These are phyloP conservation scores for Platynereis dumerilii DNA, from an alignment of 2,888 invertebrate species.

Conservation along the genomic window DNA sequence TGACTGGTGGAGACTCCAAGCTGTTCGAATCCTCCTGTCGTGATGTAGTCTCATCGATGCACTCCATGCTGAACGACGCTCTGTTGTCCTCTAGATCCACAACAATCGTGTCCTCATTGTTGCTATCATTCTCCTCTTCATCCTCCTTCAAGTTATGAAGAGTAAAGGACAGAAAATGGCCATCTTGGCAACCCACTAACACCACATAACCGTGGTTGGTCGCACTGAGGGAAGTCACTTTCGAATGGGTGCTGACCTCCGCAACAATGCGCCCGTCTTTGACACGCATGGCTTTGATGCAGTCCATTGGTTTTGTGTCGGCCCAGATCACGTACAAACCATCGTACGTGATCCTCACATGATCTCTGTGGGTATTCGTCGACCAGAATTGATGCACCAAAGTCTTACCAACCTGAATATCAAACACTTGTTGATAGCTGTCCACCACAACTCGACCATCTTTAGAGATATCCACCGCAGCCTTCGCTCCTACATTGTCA, in stretches of 20 bases:
- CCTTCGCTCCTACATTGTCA: slow-evolving; percentile 11
- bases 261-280: slow-evolving; percentile 13
- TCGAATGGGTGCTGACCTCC: slow-evolving; percentile 36
- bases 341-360: slow-evolving; percentile 34
- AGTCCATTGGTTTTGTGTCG: slow-evolving; percentile 25
- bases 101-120: too few relatives aligned
- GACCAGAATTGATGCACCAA: slow-evolving; percentile 1
- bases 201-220: slow-evolving; percentile 35
- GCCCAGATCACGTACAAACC: slow-evolving; percentile 37
- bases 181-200: slow-evolving; percentile 37
- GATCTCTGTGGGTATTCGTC: background rate
- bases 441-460: slow-evolving; percentile 37
- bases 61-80: too few relatives aligned
- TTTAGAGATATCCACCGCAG: slow-evolving; percentile 35
- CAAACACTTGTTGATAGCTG: slow-evolving; percentile 35
- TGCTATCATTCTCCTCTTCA: slow-evolving; percentile 1
- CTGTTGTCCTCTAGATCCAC: too few relatives aligned
- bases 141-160: slow-evolving; percentile 19
- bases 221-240: slow-evolving; percentile 25
- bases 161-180: slow-evolving; percentile 36
- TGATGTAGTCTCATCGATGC: too few relatives aligned
- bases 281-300: slow-evolving; percentile 22
- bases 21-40: too few relatives aligned
- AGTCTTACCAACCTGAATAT: slow-evolving; percentile 25
- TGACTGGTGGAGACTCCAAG: too few relatives aligned